Evolutionary conservation across 1,140 invertebrate genomes (phyloP).

Genomic region (Chelonus insularis): DNA sequence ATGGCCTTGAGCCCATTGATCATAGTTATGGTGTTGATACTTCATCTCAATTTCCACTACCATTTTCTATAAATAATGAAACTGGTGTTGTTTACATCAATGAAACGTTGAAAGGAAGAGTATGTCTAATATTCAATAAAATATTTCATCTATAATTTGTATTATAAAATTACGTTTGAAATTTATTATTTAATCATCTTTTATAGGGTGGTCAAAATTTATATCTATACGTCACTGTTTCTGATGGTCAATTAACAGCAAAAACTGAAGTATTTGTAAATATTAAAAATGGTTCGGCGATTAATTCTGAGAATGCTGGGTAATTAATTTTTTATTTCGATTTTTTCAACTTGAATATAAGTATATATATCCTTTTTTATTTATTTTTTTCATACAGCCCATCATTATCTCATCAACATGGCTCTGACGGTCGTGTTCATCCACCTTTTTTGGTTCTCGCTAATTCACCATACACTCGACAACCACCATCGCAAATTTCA

Average conservation of each 20-base stretch:
- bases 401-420: slow-evolving; percentile 44
- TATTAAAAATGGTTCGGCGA: slow-evolving; percentile 55
- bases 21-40: slow-evolving; percentile 40
- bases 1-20: slow-evolving; percentile 65
- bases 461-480: slow-evolving; percentile 40
- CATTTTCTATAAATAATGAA: slow-evolving; percentile 70
- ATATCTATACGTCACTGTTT: slow-evolving; percentile 71
- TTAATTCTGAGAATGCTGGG: no score
- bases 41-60: slow-evolving; percentile 51
- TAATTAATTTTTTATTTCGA: no score
- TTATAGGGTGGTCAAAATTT: slow-evolving; percentile 70
- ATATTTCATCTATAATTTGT: no score
- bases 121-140: no score
- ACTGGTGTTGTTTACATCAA: slow-evolving; percentile 73
- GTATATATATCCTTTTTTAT: no score
- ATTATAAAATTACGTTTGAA: background rate
- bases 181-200: slow-evolving; percentile 4
- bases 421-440: slow-evolving; percentile 41
- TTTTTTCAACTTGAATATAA: no score
- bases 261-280: slow-evolving; percentile 75
- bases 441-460: slow-evolving; percentile 46
- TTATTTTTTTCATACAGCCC: slow-evolving; percentile 37
- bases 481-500: slow-evolving; percentile 32
- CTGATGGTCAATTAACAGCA: slow-evolving; percentile 67
- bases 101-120: slow-evolving; percentile 68